phyloP scores from a whole-genome alignment of 2,797 vertebrate genomes.

The Bovichtus variegatus region DNA sequence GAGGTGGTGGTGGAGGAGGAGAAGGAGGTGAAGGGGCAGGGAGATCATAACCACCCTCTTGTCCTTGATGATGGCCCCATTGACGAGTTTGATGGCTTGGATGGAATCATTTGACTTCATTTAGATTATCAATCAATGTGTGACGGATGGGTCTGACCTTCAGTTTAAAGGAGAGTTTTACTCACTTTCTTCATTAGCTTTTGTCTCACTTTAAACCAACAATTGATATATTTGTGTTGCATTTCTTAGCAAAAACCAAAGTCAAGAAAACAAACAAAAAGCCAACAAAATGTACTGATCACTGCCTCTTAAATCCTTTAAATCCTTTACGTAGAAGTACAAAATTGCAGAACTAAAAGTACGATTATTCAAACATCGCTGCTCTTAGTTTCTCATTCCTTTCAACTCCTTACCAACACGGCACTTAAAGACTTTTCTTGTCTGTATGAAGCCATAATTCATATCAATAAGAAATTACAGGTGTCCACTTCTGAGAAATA shows the following conservation, averaged over 20 bases:
- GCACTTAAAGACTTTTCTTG: background rate
- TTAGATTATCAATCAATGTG: slow-evolving; percentile 29
- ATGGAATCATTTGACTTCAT: slow-evolving; percentile 33
- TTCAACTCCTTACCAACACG: background rate
- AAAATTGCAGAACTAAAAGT: background rate
- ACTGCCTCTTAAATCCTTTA: background rate
- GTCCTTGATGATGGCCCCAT: slow-evolving; percentile 47
- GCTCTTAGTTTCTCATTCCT: background rate
- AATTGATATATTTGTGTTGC: background rate
- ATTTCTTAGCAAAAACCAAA: background rate
- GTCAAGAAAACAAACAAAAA: background rate
- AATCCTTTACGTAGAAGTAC: background rate
- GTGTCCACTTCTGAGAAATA: slow-evolving; percentile 45
- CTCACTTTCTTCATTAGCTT: background rate
- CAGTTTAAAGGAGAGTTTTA: slow-evolving; percentile 8
- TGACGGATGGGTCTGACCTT: slow-evolving; percentile 28
- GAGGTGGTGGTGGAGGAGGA: background rate
- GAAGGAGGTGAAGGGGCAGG: slow-evolving; percentile 28
- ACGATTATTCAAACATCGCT: background rate
- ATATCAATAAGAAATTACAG: slow-evolving; percentile 27
- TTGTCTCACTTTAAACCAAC: background rate
- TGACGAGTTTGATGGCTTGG: slow-evolving; percentile 25
- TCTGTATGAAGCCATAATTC: slow-evolving; percentile 13
- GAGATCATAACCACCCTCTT: slow-evolving; percentile 37
- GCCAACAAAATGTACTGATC: background rate